Percentiles rank a stretch among this genome's conserved stretches.
phyloP scores from a whole-genome alignment of 2,113 vertebrate species.

The Dipodomys merriami region DNA sequence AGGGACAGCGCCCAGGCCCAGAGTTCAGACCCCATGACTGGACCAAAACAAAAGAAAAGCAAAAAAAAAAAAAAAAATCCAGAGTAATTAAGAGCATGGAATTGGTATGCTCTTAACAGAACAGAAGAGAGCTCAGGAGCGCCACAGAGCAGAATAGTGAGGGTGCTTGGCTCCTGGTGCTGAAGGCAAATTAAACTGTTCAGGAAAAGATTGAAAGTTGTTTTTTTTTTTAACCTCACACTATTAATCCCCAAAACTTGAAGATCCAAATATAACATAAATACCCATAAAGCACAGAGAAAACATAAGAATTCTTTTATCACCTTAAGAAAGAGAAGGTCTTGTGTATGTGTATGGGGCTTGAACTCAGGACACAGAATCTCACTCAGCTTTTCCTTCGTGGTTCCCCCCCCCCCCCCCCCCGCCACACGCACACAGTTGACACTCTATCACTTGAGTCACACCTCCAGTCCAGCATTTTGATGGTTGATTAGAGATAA shows the following conservation, averaged over 20 bases:
- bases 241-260: background rate
- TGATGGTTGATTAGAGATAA: too few relatives aligned
- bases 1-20: too few relatives aligned
- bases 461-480: too few relatives aligned
- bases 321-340: background rate
- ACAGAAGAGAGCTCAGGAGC: constrained; percentile 1
- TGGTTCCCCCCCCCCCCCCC: too few relatives aligned
- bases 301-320: constrained; percentile 14
- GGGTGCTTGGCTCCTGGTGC: background rate
- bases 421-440: too few relatives aligned
- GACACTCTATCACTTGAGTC: too few relatives aligned
- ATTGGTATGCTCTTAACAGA: background rate
- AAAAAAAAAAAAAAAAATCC: too few relatives aligned
- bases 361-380: too few relatives aligned
- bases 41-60: too few relatives aligned
- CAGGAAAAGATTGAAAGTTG: background rate
- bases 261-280: background rate
- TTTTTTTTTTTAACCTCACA: constrained; percentile 9
- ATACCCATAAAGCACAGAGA: background rate
- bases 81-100: background rate
- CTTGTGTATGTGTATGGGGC: background rate
- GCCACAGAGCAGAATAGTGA: background rate
- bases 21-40: too few relatives aligned
- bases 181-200: background rate
- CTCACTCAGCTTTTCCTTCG: too few relatives aligned